Evolutionary conservation across 2,888 invertebrate genomes (phyloP).

Genomic region (Tetragonisca angustula): DNA sequence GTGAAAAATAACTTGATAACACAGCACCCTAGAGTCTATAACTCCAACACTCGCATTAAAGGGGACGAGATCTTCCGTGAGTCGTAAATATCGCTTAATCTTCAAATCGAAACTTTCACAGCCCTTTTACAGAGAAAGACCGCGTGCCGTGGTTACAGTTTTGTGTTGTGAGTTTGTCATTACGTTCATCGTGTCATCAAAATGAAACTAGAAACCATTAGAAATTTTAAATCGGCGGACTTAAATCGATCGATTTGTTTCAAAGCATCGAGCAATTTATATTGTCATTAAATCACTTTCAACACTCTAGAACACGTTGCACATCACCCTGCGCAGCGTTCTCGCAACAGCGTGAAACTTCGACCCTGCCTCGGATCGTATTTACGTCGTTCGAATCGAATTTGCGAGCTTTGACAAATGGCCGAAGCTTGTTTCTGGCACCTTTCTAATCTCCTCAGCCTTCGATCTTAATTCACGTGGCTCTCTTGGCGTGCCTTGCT

Average conservation of each 20-base stretch:
- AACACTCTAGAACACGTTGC: neutral
- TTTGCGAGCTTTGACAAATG: conserved; percentile 56
- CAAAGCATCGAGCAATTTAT: neutral
- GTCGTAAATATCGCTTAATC: neutral
- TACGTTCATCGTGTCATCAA: neutral
- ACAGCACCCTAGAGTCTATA: neutral
- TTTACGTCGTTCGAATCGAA: conserved; percentile 39
- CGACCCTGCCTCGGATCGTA: conserved; percentile 7
- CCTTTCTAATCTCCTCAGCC: conserved; percentile 44
- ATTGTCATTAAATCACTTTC: neutral
- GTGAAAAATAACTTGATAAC: conserved; percentile 3
- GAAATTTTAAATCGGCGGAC: neutral
- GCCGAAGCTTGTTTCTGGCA: conserved; percentile 38
- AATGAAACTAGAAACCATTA: neutral
- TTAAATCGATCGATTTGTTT: neutral
- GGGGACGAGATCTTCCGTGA: neutral
- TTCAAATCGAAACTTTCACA: neutral
- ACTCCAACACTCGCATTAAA: neutral
- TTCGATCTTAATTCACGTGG: conserved; percentile 39
- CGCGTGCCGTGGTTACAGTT: neutral
- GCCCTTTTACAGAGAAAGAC: neutral
- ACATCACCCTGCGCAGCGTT: neutral
- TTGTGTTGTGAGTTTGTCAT: neutral
- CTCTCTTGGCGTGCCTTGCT: conserved; percentile 1
- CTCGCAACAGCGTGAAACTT: conserved; percentile 1